Evolutionary conservation across 1,140 invertebrate genomes (phyloP).

Genomic region (Callitettix versicolor): DNA sequence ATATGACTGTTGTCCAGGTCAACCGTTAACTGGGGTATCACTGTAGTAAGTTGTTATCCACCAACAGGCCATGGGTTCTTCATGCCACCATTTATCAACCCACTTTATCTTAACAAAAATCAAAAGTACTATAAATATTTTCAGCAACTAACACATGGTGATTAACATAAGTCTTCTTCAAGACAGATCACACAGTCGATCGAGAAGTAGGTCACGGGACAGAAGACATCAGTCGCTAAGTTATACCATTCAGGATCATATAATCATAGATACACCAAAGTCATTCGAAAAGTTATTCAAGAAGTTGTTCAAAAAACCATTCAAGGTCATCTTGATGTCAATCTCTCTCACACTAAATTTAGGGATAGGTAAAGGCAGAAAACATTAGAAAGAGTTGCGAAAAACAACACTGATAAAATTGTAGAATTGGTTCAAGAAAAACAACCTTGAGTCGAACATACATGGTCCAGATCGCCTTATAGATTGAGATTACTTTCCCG

Average conservation of each 20-base stretch:
- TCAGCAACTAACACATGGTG: conserved; percentile 35
- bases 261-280: conserved; percentile 16
- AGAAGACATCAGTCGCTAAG: conserved; percentile 25
- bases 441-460: background rate
- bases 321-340: background rate
- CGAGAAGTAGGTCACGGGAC: conserved; percentile 17
- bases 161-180: conserved; percentile 8
- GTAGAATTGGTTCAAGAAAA: background rate
- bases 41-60: too few species aligned
- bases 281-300: conserved; percentile 11
- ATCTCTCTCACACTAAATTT: background rate
- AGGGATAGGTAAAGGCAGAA: too few species aligned
- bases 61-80: conserved; percentile 4
- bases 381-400: background rate
- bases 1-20: too few species aligned
- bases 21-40: too few species aligned
- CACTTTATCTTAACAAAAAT: conserved; percentile 26
- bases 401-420: background rate
- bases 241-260: conserved; percentile 25
- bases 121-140: conserved; percentile 36
- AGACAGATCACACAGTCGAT: conserved; percentile 11
- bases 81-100: conserved; percentile 5
- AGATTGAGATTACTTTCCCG: background rate
- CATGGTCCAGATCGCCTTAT: conserved; percentile 1
- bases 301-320: background rate